Base-by-base conservation (phyloP, 1,140 invertebrate species). In the Zaprionus ghesquierei region DNA sequence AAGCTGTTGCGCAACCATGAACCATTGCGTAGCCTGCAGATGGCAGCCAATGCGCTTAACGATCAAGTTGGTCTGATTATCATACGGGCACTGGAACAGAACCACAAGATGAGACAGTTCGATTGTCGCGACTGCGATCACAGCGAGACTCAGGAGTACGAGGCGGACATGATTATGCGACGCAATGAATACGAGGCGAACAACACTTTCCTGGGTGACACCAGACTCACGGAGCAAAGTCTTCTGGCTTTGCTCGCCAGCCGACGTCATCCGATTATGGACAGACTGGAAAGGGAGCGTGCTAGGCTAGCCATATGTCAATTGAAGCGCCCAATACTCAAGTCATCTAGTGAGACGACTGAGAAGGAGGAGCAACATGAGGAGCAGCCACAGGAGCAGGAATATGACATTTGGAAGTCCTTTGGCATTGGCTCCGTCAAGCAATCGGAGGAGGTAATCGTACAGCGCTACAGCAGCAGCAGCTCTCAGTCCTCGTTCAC, bases 71-170 rank as follows among this genome's bases (percentile, higher is more conserved):
- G 70, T 4, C 3, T 2, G 1, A 12, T 49, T 0, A 4, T 91
- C 0, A 13, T 91, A 0, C 71, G 50, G 1, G 59, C 61, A 1
- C 23, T 91, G 3, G n/a, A 78, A 5, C 29, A 38, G 10, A 82
- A 80, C 23, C 15, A 10, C 1, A 53, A 41, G 10, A 29, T 89
- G 1, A 8, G 33, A 0, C 29, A 81, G 3, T 54, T 89, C 6
- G 79, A 91, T 35, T 82, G 73, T 31, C 81, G 81, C 6, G 78
- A 25, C 3, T 91, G 90, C 31, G 64, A 65, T 0, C 9, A 91
- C 23, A 29, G 31, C 15, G 2, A 3, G 1, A n/a, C n/a, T n/a
- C 61, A 89, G 0, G 87, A 90, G 55, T 74, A 69, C 9, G 87
- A 91, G 27, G 70, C 72, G 25, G 76, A 85, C 4, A 25, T 91